Conservation (phyloP, 37 sponge, comb jelly and placozoan genomes). For the Oopsacas minuta region DNA sequence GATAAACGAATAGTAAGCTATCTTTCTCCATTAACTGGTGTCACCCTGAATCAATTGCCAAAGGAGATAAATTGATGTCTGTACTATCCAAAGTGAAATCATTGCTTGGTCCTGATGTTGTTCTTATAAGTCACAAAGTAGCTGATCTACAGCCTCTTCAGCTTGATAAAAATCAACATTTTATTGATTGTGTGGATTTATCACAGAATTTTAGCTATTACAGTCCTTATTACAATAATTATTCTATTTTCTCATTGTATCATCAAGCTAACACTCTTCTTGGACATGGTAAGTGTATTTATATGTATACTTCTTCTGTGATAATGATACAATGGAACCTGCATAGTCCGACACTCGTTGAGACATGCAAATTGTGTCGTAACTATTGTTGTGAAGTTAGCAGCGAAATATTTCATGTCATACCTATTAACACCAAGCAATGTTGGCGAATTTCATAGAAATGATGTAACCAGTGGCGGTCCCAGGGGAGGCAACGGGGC, state of each 20-base stretch:
- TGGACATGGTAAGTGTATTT: not conserved
- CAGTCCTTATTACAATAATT: not conserved
- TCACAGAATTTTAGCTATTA: not conserved
- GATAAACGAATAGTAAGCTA: not conserved
- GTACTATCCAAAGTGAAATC: not conserved
- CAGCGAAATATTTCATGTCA: too few species aligned
- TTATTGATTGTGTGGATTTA: not conserved
- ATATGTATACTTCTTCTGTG: too few species aligned
- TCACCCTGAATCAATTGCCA: not conserved
- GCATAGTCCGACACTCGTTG: too few species aligned
- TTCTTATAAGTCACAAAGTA: not conserved
- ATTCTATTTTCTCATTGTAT: not conserved
- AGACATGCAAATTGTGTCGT: too few species aligned
- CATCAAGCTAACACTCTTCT: not conserved
- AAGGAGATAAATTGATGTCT: not conserved
- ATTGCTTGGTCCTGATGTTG: not conserved
- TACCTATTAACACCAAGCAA: too few species aligned
- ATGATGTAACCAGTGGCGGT: too few species aligned
- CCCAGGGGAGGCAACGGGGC: too few species aligned
- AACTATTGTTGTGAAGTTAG: too few species aligned
- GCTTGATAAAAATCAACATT: too few species aligned
- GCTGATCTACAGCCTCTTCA: not conserved
- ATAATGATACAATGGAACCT: too few species aligned
- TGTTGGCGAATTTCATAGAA: too few species aligned
- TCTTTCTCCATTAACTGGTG: not conserved